Conservation (phyloP, 2,113 vertebrate species). For the Chaetops frenatus region DNA sequence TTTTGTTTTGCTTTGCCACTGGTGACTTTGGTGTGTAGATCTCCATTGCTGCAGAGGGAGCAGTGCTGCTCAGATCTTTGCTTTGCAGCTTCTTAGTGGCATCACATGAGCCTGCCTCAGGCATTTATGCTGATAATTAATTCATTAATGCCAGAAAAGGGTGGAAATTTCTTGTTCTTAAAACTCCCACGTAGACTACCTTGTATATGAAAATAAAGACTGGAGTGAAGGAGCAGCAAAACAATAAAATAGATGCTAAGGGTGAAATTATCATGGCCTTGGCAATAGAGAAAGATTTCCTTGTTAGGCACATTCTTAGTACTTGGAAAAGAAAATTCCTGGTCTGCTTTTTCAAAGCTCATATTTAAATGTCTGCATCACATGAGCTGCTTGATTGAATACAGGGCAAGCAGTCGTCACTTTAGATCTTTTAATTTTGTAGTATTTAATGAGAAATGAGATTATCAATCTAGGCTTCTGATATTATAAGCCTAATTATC, state of each 20-base stretch:
- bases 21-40: background rate
- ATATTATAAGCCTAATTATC: constrained; percentile 15
- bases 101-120: constrained; percentile 46
- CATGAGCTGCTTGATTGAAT: background rate
- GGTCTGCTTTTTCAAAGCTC: background rate
- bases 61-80: background rate
- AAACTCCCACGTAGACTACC: constrained; percentile 32
- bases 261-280: constrained; percentile 2
- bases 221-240: constrained; percentile 50
- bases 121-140: constrained; percentile 30
- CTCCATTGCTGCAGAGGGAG: background rate
- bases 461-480: constrained; percentile 15
- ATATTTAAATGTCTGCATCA: background rate
- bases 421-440: constrained; percentile 36
- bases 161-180: constrained; percentile 55
- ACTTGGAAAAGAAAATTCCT: background rate
- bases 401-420: background rate
- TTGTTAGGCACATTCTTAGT: background rate
- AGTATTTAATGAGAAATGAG: constrained; percentile 33
- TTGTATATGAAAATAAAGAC: background rate
- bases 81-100: constrained; percentile 24
- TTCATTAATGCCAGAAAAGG: constrained; percentile 22
- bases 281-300: constrained; percentile 24
- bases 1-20: background rate
- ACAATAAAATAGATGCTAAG: constrained; percentile 41